Evolutionary conservation across 2,888 invertebrate genomes (phyloP), one percentile per base, ranked within the genome.

Genomic region (Drosophila tripunctata): DNA sequence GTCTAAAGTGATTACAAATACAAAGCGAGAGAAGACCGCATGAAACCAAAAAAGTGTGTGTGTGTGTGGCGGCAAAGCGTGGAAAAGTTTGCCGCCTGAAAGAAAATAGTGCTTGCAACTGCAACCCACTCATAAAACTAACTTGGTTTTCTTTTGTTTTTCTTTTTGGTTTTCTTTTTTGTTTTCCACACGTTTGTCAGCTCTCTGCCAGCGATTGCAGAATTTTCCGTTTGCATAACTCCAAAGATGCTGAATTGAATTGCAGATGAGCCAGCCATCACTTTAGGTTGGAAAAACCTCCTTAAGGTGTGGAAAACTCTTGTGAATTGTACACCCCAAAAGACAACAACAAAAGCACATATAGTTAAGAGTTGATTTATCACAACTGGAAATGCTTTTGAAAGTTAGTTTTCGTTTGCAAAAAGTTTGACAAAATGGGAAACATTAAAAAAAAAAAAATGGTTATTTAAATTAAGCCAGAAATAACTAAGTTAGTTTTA

Each of bases 1-100:
- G 36, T n/a, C 30, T 52, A 33, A 74, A 81, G 62, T 86, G 77
- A 75, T 82, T 80, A 69, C 81, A 80, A 54, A 47, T 62, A 81
- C 84, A 71, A 69, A 74, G 68, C 56, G 58, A 61, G 27, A 5
- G 27, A 10, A 5, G 27, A 27, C 52, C 58, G 8, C 66, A 60
- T 70, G 71, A 75, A 75, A 60, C 75, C 79, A 75, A 75, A 78
- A 66, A 63, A 78, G 66, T 75, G 73, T 27, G 27, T 65, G 58
- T 75, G 66, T 75, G 73, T 27, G 27, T 65, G 58, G 54, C 61
- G 55, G 54, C 60, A 74, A 63, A 78, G 71, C 75, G 72, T 78
- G 50, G 48, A 73, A 75, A 77, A 62, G 33, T 4, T 21, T 14
- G 45, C n/a, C 22, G 51, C 38, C 51, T 51, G 50, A 27, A 69